Evolutionary conservation across 2,888 invertebrate genomes (phyloP), one percentile per base, ranked within the genome.

Genomic region (Ophion ventricosus): DNA sequence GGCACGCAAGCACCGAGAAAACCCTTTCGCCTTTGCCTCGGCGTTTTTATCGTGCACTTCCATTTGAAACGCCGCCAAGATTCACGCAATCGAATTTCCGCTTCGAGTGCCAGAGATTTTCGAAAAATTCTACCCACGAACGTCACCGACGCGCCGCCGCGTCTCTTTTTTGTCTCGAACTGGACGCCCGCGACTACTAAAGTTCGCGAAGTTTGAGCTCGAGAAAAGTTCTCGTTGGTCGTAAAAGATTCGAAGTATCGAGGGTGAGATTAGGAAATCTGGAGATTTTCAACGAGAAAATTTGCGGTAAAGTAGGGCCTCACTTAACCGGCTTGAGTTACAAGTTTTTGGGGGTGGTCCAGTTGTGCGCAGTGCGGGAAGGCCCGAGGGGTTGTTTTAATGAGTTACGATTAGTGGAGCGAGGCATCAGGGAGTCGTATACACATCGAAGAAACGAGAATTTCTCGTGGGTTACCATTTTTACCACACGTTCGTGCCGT

Each of bases 401-500:
- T 92, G 92, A 90, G 89, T 86, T 86, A 77, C 92, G 92, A 93
- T 93, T 93, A 93, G 92, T 90, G 90, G 88, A 91, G 91, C 89
- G 90, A 91, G 92, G 89, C 92, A 91, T 91, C 88, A 87, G 93
- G 93, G 93, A 93, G 91, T 90, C 90, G 89, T 93, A 49, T 14
- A 91, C 88, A 87, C 64, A 72, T 66, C 77, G 61, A 82, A 69
- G 82, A 78, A 81, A 66, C 83, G 49, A 84, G 83, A 84, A 84
- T 88, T 89, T 86, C 88, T 88, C 87, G 82, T 88, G 4, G 85
- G 87, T 89, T 90, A 90, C 89, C 88, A 90, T 91, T 92, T 92
- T 92, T 90, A 35, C 35, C 90, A 87, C 88, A 87, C 89, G 86
- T 87, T 86, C 86, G 78, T 78, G 83, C 7, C 49, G 49, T 0